These are phyloP conservation scores for Pollenia angustigena DNA, from an alignment of 2,888 invertebrate genomes.

Conservation along the genomic window DNA sequence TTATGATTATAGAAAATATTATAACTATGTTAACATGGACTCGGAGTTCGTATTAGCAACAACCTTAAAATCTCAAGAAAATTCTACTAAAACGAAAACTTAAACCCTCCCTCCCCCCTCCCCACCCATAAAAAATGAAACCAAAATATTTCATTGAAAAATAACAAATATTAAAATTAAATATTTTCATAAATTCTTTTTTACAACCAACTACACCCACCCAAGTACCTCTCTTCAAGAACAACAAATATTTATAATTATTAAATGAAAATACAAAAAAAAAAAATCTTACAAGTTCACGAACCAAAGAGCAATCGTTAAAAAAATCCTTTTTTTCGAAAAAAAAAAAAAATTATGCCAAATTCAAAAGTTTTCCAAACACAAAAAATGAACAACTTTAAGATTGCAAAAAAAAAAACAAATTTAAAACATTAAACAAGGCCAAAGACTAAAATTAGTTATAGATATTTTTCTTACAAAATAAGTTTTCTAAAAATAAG, in stretches of 20 bases:
- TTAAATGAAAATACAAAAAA: conserved; percentile 19
- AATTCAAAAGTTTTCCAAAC: conserved; percentile 71
- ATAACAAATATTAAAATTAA: conserved; percentile 26
- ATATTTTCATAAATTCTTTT: conserved; percentile 69
- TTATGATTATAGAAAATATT: conserved; percentile 86
- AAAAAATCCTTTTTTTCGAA: conserved; percentile 38
- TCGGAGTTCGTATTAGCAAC: conserved; percentile 47
- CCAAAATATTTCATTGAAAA: background rate
- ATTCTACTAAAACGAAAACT: conserved; percentile 55
- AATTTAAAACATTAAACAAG: conserved; percentile 34
- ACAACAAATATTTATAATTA: conserved; percentile 59
- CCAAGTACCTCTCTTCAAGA: conserved; percentile 72
- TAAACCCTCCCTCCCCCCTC: background rate
- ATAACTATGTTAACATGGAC: conserved; percentile 83
- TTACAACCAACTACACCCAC: conserved; percentile 71
- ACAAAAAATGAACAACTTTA: conserved; percentile 29
- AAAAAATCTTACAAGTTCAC: conserved; percentile 23
- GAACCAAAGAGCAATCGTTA: conserved; percentile 61
- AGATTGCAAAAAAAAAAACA: conserved; percentile 27
- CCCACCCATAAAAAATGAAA: conserved; percentile 8
- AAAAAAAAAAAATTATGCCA: conserved; percentile 54
- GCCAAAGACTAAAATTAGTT: conserved; percentile 72
- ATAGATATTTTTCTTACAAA: conserved; percentile 45
- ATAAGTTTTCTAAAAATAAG: conserved; percentile 43
- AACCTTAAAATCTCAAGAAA: conserved; percentile 54